Evolutionary conservation across 2,113 vertebrate genomes (phyloP).

Genomic region (Chaetura pelagica): DNA sequence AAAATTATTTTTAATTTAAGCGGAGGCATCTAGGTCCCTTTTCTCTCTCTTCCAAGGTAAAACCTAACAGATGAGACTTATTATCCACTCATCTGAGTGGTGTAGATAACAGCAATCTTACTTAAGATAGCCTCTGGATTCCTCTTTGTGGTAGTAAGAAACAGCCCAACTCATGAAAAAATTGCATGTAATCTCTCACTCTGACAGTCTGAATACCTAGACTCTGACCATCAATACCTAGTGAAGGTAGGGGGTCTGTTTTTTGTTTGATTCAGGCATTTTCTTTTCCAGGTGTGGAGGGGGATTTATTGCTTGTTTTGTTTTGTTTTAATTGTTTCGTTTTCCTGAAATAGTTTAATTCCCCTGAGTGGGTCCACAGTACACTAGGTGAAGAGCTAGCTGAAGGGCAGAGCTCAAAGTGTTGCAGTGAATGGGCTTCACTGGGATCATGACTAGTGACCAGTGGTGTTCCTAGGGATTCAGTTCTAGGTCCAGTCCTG

Average conservation of each 20-base stretch:
- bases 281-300: too few species aligned
- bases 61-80: neutral
- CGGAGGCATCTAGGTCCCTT: neutral
- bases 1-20: neutral
- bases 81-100: neutral
- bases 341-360: neutral
- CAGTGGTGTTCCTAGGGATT: too few species aligned
- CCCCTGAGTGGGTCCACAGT: neutral
- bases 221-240: neutral
- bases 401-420: too few species aligned
- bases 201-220: neutral
- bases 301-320: too few species aligned
- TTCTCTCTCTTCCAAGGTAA: neutral
- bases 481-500: too few species aligned
- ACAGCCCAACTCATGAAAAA: neutral
- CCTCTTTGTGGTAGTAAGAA: neutral
- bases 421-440: too few species aligned
- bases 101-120: neutral
- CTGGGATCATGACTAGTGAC: too few species aligned
- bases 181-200: neutral
- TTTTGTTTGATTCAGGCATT: neutral
- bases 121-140: neutral
- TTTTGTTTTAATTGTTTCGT: neutral
- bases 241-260: accelerated
- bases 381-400: too few species aligned